Conservation (phyloP, 2,797 vertebrate genomes). For the Thaleichthys pacificus region DNA sequence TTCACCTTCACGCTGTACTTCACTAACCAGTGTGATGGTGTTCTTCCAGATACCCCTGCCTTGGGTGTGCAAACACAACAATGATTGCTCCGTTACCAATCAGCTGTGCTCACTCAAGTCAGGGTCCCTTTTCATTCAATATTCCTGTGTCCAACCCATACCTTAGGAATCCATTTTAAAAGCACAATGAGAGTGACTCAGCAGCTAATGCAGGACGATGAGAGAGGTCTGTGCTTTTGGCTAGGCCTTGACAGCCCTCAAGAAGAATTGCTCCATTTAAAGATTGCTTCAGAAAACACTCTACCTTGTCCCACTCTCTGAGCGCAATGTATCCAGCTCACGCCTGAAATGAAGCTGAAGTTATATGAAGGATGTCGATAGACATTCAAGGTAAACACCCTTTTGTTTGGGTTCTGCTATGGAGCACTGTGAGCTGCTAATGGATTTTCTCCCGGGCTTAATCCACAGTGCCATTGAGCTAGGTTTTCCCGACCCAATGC, state of each 20-base stretch:
- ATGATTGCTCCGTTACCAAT: neutral
- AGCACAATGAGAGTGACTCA: constrained; percentile 63
- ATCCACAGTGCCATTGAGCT: constrained; percentile 74
- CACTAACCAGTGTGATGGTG: neutral
- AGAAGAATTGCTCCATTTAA: constrained; percentile 79
- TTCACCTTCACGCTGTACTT: neutral
- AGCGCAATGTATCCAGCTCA: constrained; percentile 69
- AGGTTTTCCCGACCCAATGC: constrained; percentile 65
- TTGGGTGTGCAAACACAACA: neutral
- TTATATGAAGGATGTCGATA: constrained; percentile 78
- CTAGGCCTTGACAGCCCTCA: constrained; percentile 72
- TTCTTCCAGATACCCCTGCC: neutral
- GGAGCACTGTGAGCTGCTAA: constrained; percentile 72
- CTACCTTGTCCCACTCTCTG: constrained; percentile 75
- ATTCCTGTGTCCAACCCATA: constrained; percentile 41
- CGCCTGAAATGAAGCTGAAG: constrained; percentile 74
- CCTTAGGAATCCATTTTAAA: constrained; percentile 62
- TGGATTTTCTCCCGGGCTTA: constrained; percentile 78
- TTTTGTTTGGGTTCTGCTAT: constrained; percentile 76
- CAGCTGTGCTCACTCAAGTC: neutral
- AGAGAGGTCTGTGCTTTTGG: constrained; percentile 68
- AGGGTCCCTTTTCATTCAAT: constrained; percentile 12
- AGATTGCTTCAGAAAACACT: constrained; percentile 79
- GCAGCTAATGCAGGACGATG: constrained; percentile 71
- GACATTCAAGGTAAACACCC: constrained; percentile 76